Evolutionary conservation across 2,888 invertebrate species (phyloP), one percentile per base, ranked within the genome.

Genomic region (Hypercompe scribonia): DNA sequence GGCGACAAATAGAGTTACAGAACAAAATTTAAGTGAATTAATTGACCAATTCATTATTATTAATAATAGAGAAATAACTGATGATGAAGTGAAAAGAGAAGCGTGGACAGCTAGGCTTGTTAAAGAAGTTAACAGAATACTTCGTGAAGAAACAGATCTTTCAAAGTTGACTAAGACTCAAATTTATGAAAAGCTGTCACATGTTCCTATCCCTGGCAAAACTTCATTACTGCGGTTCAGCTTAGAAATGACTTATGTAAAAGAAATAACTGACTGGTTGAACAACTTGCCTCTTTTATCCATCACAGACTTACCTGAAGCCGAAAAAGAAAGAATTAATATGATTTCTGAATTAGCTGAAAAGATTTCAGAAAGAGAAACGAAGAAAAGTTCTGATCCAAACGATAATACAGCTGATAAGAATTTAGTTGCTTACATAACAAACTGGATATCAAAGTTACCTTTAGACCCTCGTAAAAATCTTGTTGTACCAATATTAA

Each of bases 181-280:
- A 31, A 78, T 89, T n/a, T 88, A 89, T 75, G 83, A 87, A 31
- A 87, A 82, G 70, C 78, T 91, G 33, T 77, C 80, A 54, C 68
- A 76, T 15, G 80, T 88, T 24, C 81, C 88, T 8, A 70, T 87
- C 46, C 87, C 90, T 54, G 81, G 76, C 34, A 82, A 88, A 31
- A 86, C 89, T 77, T 83, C 87, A 46, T 78, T 90, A 0, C 81
- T 79, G 65, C 76, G 85, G 71, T 89, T 91, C 77, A 82, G 81
- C 21, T 78, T 84, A 39, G 88, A 92, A 78, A 82, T 93, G 3
- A 77, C 82, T 71, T 92, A 91, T 68, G 87, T 88, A 0, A 88
- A 89, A 81, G 91, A 93, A 83, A 91, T 93, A 77, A 82, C 88
- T 36, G 89, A 91, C 39, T 93, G 92, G 92, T 74, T 93, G 54